Evolutionary conservation across 2,113 vertebrate species (phyloP).

Genomic region (Zingel zingel): DNA sequence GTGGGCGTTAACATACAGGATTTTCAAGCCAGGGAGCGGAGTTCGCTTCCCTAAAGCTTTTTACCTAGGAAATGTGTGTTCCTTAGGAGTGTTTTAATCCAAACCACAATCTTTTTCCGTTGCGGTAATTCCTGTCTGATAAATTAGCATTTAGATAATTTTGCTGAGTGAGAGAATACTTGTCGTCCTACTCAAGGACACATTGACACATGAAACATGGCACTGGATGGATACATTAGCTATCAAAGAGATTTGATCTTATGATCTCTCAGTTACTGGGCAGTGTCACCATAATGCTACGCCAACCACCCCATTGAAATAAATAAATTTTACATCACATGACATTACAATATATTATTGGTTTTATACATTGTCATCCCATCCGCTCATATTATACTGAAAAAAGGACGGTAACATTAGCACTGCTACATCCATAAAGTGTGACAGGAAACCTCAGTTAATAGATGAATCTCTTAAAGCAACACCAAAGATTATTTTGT

Average conservation of each 20-base stretch:
- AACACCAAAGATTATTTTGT: too few species aligned
- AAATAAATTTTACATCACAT: conserved; percentile 41
- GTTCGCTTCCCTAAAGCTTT: too few species aligned
- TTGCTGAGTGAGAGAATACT: background rate
- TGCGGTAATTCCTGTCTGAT: background rate
- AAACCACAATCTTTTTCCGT: too few species aligned
- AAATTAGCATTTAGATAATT: background rate
- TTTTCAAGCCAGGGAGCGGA: too few species aligned
- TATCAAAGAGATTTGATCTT: conserved; percentile 19
- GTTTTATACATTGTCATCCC: conserved; percentile 16
- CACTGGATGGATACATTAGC: conserved; percentile 9
- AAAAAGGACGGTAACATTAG: conserved; percentile 1
- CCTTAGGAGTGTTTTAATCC: too few species aligned
- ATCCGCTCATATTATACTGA: background rate
- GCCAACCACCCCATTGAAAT: conserved; percentile 25
- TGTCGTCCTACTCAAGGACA: conserved; percentile 38
- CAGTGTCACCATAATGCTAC: conserved; percentile 46
- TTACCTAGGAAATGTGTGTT: too few species aligned
- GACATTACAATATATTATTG: conserved; percentile 29
- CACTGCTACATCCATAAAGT: conserved; percentile 10
- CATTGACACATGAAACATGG: conserved; percentile 18
- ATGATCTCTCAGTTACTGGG: conserved; percentile 41
- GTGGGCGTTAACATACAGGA: too few species aligned
- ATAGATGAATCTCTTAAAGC: too few species aligned
- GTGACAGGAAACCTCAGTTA: background rate